Conservation (phyloP, 2,888 invertebrate species). For the Sphaerophoria rueppellii region DNA sequence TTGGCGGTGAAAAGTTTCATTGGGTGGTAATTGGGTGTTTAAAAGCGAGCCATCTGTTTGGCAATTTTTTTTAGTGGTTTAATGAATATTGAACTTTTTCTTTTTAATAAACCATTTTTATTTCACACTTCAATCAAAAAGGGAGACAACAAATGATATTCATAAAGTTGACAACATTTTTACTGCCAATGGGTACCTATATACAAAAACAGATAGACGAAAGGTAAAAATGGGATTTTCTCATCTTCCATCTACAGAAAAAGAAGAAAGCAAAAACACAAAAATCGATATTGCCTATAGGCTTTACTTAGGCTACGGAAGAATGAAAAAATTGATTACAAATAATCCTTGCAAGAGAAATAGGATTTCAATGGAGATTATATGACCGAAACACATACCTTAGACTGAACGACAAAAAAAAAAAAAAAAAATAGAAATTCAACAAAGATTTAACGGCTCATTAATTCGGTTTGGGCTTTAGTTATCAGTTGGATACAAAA, state of each 20-base stretch:
- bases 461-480: constrained; percentile 12
- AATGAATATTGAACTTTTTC: too few species aligned
- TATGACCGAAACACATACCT: neutral
- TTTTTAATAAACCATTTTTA: too few species aligned
- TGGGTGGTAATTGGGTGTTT: constrained; percentile 17
- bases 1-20: neutral
- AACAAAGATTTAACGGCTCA: constrained; percentile 28
- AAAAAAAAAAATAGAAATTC: neutral
- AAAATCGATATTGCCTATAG: too few species aligned
- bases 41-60: neutral
- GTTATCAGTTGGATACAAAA: constrained; percentile 4
- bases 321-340: constrained; percentile 38
- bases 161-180: too few species aligned
- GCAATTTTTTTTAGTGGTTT: neutral
- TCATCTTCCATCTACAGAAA: too few species aligned
- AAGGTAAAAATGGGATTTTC: too few species aligned
- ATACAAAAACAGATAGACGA: too few species aligned
- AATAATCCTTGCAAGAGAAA: constrained; percentile 10
- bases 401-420: neutral
- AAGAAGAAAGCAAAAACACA: too few species aligned
- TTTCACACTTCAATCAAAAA: too few species aligned
- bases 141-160: too few species aligned
- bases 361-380: constrained; percentile 31
- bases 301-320: neutral
- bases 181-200: too few species aligned